Percentiles rank a stretch among this genome's conserved stretches.
These are phyloP conservation scores for Sebastes hubbsi DNA, from an alignment of 2,797 vertebrate genomes.

Conservation along the genomic window DNA sequence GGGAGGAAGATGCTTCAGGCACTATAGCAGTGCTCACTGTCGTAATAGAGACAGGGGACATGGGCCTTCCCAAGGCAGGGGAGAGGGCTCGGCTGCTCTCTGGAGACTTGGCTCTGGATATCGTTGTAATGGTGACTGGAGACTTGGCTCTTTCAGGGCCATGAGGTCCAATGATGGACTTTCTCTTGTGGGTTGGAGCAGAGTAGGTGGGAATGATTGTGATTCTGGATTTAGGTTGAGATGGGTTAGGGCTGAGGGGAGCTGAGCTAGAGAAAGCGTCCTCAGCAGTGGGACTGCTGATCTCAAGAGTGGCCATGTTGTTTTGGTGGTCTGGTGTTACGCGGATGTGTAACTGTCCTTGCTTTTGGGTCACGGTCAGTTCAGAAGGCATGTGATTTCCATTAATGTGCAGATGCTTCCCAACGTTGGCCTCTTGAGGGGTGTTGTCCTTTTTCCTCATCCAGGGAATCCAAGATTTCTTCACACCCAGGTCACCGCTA, in stretches of 20 bases:
- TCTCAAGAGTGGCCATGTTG: constrained; percentile 92
- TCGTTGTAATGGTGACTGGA: constrained; percentile 93
- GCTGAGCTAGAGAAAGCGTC: constrained; percentile 91
- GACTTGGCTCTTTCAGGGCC: constrained; percentile 90
- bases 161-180: constrained; percentile 75
- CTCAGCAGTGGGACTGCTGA: constrained; percentile 88
- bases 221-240: constrained; percentile 92
- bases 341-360: constrained; percentile 93
- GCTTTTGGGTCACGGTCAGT: constrained; percentile 89
- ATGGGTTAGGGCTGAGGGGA: constrained; percentile 88
- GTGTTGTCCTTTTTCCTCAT: constrained; percentile 91
- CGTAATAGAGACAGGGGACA: constrained; percentile 92
- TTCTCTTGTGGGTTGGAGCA: constrained; percentile 83
- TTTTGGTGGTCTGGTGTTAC: constrained; percentile 95
- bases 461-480: constrained; percentile 98
- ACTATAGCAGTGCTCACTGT: constrained; percentile 88
- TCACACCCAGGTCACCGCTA: constrained; percentile 86
- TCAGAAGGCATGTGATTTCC: constrained; percentile 79
- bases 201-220: constrained; percentile 94
- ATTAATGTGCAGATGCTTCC: constrained; percentile 83
- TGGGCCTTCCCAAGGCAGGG: constrained; percentile 79
- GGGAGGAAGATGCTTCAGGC: constrained; percentile 82
- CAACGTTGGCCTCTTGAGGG: constrained; percentile 74
- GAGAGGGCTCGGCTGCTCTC: constrained; percentile 80
- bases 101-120: constrained; percentile 91